These are phyloP conservation scores for Scomber scombrus DNA, from an alignment of 2,113 vertebrate species.

Conservation along the genomic window DNA sequence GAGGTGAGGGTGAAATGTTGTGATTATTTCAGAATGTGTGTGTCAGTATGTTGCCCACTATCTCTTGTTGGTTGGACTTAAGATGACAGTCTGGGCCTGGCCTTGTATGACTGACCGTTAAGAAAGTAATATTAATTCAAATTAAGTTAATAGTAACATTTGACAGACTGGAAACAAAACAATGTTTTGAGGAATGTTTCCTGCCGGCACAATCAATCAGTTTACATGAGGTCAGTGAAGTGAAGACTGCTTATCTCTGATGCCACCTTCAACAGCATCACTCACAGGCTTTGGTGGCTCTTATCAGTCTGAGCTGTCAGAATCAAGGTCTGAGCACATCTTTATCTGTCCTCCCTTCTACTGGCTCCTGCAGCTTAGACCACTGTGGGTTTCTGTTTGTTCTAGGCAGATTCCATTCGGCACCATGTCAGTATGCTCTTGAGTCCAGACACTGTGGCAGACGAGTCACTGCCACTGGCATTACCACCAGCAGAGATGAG, in stretches of 20 bases:
- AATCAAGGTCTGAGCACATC: slow-evolving; percentile 63
- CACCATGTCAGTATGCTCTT: not conserved
- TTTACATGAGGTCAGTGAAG: not conserved
- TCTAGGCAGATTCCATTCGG: slow-evolving; percentile 34
- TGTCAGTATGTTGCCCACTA: too few species aligned
- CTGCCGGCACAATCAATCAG: not conserved
- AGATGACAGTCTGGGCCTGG: too few species aligned
- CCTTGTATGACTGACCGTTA: not conserved
- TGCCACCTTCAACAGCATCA: slow-evolving; percentile 40
- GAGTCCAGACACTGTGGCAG: slow-evolving; percentile 15
- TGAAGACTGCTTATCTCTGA: slow-evolving; percentile 42
- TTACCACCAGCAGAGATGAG: not conserved
- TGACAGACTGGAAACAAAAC: not conserved
- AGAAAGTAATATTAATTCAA: too few species aligned
- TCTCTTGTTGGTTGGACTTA: too few species aligned
- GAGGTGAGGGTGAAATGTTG: not conserved
- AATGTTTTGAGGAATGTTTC: slow-evolving; percentile 3
- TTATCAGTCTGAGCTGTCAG: slow-evolving; percentile 63
- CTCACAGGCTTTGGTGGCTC: slow-evolving; percentile 12
- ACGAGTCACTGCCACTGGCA: slow-evolving; percentile 10
- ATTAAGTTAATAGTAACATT: too few species aligned
- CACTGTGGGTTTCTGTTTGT: slow-evolving; percentile 3
- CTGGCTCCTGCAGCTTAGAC: slow-evolving; percentile 49
- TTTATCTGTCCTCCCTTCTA: slow-evolving; percentile 60
- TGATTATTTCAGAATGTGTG: not conserved